Base-by-base conservation (phyloP, 2,113 vertebrate species). In the Mesoclemmys tuberculata region DNA sequence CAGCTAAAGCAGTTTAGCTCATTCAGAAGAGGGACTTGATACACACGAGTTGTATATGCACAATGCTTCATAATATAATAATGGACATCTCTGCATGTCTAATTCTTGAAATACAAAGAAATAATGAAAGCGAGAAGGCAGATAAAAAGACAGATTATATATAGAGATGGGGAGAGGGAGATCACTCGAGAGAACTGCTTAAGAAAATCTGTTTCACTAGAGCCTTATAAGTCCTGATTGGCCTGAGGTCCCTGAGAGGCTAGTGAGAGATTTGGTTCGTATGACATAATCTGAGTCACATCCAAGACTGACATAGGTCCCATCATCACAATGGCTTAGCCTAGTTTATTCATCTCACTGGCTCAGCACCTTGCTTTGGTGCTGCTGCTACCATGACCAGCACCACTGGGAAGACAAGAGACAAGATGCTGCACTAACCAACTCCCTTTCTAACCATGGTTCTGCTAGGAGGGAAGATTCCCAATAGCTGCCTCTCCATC, bases 171-270 rank as follows among this genome's bases (percentile, higher is more conserved):
- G 78, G 55, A 26, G 83, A 89, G 16, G 87, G 84, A 82, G 11
- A 16, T 52, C 88, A 90, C 0, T 84, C 79, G 80, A 93, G 89
- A 84, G 83, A 88, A 86, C 24, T 95, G 92, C 90, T 90, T 89
- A 92, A 95, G 74, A 75, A 94, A 95, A 92, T 75, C 89, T 82
- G 87, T 93, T 74, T 8, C 91, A 87, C 26, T 87, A 82, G 95
- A 5, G 21, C 55, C 49, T 84, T 80, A 55, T 19, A 0, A 64
- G 91, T 84, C 91, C 90, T 94, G 93, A 83, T 91, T 94, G 61
- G 31, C 5, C 82, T 84, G 44, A 26, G 12, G 27, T 24, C 56
- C 56, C 41, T 64, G 1, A 24, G 75, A 80, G 79, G 29, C 11
- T 4, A n/a, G 27, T 49, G 41, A 51, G 44, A 41, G 14, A 29